Evolutionary conservation across 2,113 vertebrate genomes (phyloP).

Genomic region (Lipotes vexillifer): DNA sequence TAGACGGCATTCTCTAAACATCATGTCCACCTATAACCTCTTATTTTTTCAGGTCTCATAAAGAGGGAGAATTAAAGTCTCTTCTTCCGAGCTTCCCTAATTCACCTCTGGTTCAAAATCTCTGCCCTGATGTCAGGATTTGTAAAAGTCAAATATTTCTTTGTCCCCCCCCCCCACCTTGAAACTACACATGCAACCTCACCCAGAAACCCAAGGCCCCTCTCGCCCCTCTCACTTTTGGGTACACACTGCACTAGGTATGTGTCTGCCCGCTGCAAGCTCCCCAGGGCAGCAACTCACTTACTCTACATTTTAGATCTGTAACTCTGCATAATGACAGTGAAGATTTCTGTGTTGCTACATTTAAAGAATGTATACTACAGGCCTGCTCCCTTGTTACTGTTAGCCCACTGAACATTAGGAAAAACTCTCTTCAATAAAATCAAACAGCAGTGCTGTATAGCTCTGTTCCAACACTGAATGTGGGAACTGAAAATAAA

Average conservation of each 20-base stretch:
- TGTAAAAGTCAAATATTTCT: neutral
- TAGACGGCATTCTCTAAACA: neutral
- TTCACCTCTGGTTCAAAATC: neutral
- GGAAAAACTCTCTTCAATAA: slow-evolving; percentile 21
- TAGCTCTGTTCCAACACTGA: neutral
- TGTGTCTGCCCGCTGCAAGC: neutral
- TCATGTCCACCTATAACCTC: neutral
- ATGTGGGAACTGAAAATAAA: slow-evolving; percentile 45
- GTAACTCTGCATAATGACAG: neutral
- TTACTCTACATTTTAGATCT: neutral
- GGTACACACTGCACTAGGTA: too few species aligned
- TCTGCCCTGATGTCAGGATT: neutral
- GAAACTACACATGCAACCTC: neutral
- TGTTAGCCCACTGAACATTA: neutral
- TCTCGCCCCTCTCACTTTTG: neutral
- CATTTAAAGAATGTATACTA: neutral
- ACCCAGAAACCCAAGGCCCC: neutral
- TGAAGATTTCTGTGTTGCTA: neutral
- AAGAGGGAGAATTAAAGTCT: neutral
- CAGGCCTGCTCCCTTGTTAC: neutral
- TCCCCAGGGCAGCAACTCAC: neutral
- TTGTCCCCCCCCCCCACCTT: neutral
- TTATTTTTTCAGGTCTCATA: neutral
- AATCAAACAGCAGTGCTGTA: slow-evolving; percentile 41
- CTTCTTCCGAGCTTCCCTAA: neutral